A percentile compares a stretch with the other conserved stretches of the same genome.
These are phyloP conservation scores for Garra rufa DNA, from an alignment of 2,113 vertebrate species.

Conservation along the genomic window DNA sequence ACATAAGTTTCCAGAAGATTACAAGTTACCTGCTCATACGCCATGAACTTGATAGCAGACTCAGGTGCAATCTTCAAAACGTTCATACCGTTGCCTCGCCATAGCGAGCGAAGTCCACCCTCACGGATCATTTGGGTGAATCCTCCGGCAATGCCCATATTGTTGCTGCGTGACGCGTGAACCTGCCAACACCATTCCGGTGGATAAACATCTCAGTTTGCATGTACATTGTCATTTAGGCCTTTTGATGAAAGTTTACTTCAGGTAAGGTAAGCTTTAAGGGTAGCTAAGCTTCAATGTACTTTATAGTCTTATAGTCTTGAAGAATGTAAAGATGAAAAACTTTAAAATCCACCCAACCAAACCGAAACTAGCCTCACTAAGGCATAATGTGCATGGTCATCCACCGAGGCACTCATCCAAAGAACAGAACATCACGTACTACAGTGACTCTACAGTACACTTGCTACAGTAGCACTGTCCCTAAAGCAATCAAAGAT, in stretches of 20 bases:
- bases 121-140: conserved; percentile 93
- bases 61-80: conserved; percentile 96
- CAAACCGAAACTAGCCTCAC: background rate
- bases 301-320: background rate
- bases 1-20: background rate
- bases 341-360: background rate
- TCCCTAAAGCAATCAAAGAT: no score
- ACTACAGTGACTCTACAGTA: background rate
- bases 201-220: background rate
- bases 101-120: conserved; percentile 87
- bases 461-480: background rate
- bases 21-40: conserved; percentile 89
- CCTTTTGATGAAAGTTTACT: background rate
- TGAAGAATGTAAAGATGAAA: background rate
- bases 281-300: background rate
- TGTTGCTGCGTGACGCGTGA: conserved; percentile 90
- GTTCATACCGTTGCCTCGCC: conserved; percentile 95
- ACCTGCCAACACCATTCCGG: conserved; percentile 77
- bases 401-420: background rate
- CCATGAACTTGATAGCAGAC: conserved; percentile 97
- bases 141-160: conserved; percentile 87
- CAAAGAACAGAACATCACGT: background rate
- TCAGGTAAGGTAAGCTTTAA: background rate
- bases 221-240: background rate
- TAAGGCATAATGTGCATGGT: background rate